A percentile compares a stretch with the other conserved stretches of the same genome.
Evolutionary conservation across 2,888 invertebrate genomes (phyloP).

Genomic region (Ophion slaviceki): DNA sequence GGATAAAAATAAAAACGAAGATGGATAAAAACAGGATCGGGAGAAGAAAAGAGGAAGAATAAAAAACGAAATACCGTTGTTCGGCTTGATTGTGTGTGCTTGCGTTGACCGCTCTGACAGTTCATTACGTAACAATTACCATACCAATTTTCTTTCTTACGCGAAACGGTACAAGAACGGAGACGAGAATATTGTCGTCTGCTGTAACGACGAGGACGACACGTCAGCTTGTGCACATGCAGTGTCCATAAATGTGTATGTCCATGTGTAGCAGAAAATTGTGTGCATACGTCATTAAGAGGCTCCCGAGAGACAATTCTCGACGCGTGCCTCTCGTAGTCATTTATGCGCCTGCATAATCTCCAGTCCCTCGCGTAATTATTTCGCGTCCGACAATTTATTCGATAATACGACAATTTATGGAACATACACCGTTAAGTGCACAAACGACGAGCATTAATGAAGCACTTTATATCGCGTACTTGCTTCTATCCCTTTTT

Average conservation of each 20-base stretch:
- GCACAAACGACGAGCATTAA: neutral
- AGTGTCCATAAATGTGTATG: neutral
- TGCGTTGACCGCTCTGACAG: constrained; percentile 25
- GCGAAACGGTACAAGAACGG: constrained; percentile 35
- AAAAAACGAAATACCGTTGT: constrained; percentile 49
- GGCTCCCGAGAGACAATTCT: constrained; percentile 44
- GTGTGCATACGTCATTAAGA: constrained; percentile 52
- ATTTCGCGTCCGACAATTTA: constrained; percentile 47
- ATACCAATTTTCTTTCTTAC: constrained; percentile 53
- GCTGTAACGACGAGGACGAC: constrained; percentile 42
- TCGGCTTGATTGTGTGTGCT: neutral
- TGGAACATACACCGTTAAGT: neutral
- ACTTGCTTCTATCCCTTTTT: neutral
- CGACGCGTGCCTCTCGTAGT: constrained; percentile 42
- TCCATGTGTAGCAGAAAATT: constrained; percentile 3
- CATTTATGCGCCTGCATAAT: constrained; percentile 21
- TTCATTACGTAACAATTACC: constrained; percentile 59
- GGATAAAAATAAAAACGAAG: constrained; percentile 26
- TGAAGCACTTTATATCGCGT: constrained; percentile 1
- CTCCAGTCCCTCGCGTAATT: constrained; percentile 37
- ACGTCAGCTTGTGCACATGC: constrained; percentile 12
- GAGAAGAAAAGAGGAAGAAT: neutral
- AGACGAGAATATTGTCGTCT: constrained; percentile 45
- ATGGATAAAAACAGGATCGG: neutral
- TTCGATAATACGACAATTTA: constrained; percentile 45